Base-by-base conservation (phyloP, 2,888 invertebrate species). In the Meloe dianella region DNA sequence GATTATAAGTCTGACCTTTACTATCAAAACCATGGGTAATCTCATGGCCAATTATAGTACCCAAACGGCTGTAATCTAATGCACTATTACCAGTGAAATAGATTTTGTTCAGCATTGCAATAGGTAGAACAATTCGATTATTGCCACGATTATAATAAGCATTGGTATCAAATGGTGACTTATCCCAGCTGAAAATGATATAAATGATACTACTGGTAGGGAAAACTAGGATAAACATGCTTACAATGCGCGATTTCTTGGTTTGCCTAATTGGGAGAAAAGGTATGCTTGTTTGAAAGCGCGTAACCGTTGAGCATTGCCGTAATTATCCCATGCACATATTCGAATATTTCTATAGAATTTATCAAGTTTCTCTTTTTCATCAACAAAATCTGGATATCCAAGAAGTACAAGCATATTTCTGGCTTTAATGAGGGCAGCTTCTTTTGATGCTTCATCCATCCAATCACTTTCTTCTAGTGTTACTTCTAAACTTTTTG, bases 131-230 rank as follows among this genome's bases (percentile, higher is more conserved):
- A 68, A 83, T 86, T 81, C 77, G 79, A 73, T 81, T 84, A 67
- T 80, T 88, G 56, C 86, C 85, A 32, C 87, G 84, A 73, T 87
- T 88, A 80, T 91, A 90, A 78, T 88, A 90, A 0, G 90, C 90
- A 76, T 90, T 90, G 1, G 89, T 88, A 32, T 86, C 83, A 20
- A 89, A 86, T 0, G 88, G 87, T 3, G 83, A 83, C 66, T 79
- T 77, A 57, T 77, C 80, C 84, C 84, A 84, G 57, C 83, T 84
- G 62, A 64, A 72, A 70, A 67, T 57, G 35, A 64, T 51, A 24
- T 35, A 38, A 24, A 17, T 24, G 0, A 10, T 27, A 22, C 14
- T 20, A n/a, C 1, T 35, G 12, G 7, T 35, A 35, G 12, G 3
- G 2, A 35, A 0, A n/a, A n/a, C n/a, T n/a, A n/a, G 14, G 35